Evolutionary conservation across 2,888 invertebrate species (phyloP).

Genomic region (Idaea biselata): DNA sequence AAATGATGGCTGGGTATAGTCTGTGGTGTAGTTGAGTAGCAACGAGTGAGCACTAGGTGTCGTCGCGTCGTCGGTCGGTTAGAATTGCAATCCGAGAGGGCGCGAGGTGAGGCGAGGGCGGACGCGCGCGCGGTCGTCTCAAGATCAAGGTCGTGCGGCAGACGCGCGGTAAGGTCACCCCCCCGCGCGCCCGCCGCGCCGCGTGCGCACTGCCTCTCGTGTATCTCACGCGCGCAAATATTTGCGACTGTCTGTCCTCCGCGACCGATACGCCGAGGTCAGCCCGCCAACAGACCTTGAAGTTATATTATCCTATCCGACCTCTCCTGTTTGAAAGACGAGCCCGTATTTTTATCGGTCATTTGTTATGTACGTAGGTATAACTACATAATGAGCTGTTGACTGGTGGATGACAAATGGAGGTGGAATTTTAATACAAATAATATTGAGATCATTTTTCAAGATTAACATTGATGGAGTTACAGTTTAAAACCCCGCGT

Average conservation of each 20-base stretch:
- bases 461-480: neutral
- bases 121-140: slow-evolving; percentile 70
- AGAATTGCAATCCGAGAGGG: slow-evolving; percentile 22
- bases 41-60: slow-evolving; percentile 58
- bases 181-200: slow-evolving; percentile 34
- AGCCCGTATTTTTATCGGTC: slow-evolving; percentile 59
- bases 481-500: neutral
- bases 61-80: slow-evolving; percentile 36
- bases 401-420: slow-evolving; percentile 12
- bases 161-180: slow-evolving; percentile 75
- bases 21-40: slow-evolving; percentile 23
- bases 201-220: slow-evolving; percentile 40
- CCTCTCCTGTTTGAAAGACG: slow-evolving; percentile 68
- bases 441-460: neutral
- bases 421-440: slow-evolving; percentile 8
- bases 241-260: slow-evolving; percentile 79
- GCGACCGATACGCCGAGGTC: slow-evolving; percentile 80
- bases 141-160: slow-evolving; percentile 78
- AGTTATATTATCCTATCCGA: slow-evolving; percentile 73
- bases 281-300: slow-evolving; percentile 75
- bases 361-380: slow-evolving; percentile 28
- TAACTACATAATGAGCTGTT: slow-evolving; percentile 3
- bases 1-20: neutral
- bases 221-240: slow-evolving; percentile 71
- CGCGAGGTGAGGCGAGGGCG: slow-evolving; percentile 41